These are phyloP conservation scores for Papilio polyxenes DNA, from an alignment of 1,140 invertebrate genomes.

Conservation along the genomic window DNA sequence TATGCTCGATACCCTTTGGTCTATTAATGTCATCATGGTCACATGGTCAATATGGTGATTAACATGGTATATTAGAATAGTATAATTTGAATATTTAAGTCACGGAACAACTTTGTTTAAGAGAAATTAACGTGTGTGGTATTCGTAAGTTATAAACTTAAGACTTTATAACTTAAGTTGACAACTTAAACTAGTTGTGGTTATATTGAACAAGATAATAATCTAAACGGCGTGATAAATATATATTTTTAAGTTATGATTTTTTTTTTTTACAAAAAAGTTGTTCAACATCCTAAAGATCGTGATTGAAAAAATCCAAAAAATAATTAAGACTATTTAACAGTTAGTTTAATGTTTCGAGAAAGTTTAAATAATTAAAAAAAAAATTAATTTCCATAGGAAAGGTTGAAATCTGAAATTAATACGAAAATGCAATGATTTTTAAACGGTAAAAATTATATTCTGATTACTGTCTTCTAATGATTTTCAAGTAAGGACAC, in stretches of 20 bases:
- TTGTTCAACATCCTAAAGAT: background rate
- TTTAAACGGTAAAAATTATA: background rate
- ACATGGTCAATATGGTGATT: background rate
- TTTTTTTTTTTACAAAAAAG: background rate
- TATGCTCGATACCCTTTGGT: background rate
- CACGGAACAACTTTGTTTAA: background rate
- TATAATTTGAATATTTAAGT: background rate
- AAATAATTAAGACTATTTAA: too few species aligned
- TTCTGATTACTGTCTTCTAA: constrained; percentile 41
- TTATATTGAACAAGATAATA: background rate
- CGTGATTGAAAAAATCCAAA: background rate
- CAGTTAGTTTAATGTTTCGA: too few species aligned
- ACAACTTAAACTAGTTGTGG: background rate
- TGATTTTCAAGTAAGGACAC: constrained; percentile 63
- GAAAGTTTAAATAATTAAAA: too few species aligned
- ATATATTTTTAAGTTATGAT: background rate
- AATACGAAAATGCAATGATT: background rate
- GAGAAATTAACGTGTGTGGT: background rate
- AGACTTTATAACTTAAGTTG: background rate
- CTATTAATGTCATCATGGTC: background rate
- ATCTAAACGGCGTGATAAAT: background rate
- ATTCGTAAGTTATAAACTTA: background rate
- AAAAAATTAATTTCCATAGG: too few species aligned
- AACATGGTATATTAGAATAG: background rate
- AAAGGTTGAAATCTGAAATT: background rate